phyloP scores from a whole-genome alignment of 2,797 vertebrate species.

The Microcaecilia unicolor region DNA sequence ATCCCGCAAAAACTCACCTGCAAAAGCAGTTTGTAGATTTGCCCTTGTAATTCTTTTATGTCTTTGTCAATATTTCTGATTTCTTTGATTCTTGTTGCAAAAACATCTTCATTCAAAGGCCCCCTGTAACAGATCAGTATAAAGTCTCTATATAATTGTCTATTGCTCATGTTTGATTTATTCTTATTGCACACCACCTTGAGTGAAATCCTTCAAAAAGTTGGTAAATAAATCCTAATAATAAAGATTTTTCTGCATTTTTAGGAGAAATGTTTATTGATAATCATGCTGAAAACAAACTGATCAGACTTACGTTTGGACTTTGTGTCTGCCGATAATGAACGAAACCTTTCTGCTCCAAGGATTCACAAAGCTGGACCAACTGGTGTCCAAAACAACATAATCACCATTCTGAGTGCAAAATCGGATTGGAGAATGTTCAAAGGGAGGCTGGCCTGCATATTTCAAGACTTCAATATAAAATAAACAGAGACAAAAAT shows the following conservation, averaged over 20 bases:
- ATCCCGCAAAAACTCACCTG: too few species aligned
- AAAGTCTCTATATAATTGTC: too few species aligned
- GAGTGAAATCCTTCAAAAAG: too few species aligned
- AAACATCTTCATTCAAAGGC: slow-evolving; percentile 85
- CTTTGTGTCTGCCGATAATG: slow-evolving; percentile 56
- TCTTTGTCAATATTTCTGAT: slow-evolving; percentile 51
- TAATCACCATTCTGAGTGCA: slow-evolving; percentile 60
- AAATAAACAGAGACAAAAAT: not conserved
- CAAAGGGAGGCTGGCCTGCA: slow-evolving; percentile 54
- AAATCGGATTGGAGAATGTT: slow-evolving; percentile 54
- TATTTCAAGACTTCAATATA: slow-evolving; percentile 45
- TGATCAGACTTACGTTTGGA: slow-evolving; percentile 49
- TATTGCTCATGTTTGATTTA: too few species aligned
- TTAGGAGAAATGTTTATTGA: too few species aligned
- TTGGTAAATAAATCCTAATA: too few species aligned
- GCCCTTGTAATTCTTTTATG: slow-evolving; percentile 74
- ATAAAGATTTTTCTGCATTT: too few species aligned
- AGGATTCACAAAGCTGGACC: slow-evolving; percentile 60
- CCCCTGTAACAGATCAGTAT: slow-evolving; percentile 51
- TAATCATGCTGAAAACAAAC: too few species aligned
- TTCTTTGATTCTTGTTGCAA: slow-evolving; percentile 56
- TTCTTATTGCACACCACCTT: too few species aligned
- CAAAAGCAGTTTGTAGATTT: slow-evolving; percentile 82
- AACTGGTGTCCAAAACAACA: slow-evolving; percentile 53
- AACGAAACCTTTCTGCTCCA: slow-evolving; percentile 59